phyloP scores from a whole-genome alignment of 1,140 invertebrate genomes.

The Papilio polytes region DNA sequence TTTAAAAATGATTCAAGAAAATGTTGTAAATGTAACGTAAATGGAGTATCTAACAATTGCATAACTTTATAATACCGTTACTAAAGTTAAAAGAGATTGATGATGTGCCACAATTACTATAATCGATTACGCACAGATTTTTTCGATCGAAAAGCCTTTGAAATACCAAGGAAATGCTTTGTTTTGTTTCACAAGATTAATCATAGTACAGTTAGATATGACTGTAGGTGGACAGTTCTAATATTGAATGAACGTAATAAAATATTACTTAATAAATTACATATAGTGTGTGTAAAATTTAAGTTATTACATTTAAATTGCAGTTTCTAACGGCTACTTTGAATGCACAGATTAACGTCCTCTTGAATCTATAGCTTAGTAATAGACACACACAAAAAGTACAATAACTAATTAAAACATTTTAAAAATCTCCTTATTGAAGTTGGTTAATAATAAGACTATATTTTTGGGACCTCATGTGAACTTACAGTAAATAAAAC shows the following conservation, averaged over 20 bases:
- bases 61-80: background rate
- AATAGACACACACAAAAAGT: too few species aligned
- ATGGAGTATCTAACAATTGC: background rate
- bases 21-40: background rate
- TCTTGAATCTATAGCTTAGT: too few species aligned
- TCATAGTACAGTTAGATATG: background rate
- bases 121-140: slow-evolving; percentile 8
- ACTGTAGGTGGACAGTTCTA: background rate
- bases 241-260: slow-evolving; percentile 5
- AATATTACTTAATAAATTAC: background rate
- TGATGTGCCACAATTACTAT: background rate
- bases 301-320: too few species aligned
- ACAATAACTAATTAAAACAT: too few species aligned
- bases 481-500: too few species aligned
- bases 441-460: too few species aligned
- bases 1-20: background rate
- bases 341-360: too few species aligned
- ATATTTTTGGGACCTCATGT: too few species aligned
- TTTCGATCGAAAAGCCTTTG: background rate
- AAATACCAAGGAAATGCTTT: slow-evolving; percentile 26
- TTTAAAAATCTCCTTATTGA: too few species aligned
- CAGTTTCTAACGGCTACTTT: too few species aligned
- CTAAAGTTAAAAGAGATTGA: slow-evolving; percentile 6
- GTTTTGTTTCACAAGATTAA: background rate
- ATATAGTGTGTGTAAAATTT: too few species aligned